Base-by-base conservation (phyloP, 2,113 vertebrate genomes). In the Trogon melanurus region DNA sequence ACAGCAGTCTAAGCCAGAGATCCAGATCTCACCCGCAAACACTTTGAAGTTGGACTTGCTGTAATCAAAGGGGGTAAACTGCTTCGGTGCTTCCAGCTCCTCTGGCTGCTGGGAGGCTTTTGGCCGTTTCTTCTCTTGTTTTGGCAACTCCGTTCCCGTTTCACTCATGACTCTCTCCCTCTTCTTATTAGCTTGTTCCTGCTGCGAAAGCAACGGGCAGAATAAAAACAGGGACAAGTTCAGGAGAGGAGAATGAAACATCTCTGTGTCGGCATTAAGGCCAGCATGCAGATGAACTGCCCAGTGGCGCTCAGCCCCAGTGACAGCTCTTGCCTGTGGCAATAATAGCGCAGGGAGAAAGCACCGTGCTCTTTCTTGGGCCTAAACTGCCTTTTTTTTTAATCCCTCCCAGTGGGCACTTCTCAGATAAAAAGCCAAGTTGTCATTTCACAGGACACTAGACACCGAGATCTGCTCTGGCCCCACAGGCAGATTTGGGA, bases 41-140 rank as follows among this genome's bases (percentile, higher is more conserved):
- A 99, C 98, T 96, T 98, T 98, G 91, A 99, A 98, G 95, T 99
- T 98, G 10, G 99, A 98, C 92, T 99, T 98, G 97, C 98, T 99
- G 97, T 99, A 99, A 97, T 99, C 99, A 6, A 98, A 99, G 9
- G 99, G 99, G 18, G 97, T 98, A 50, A 99, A 99, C 22, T 97
- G 94, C 32, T 96, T 92, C 0, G 97, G 48, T 2, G 89, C 34
- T 13, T 97, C 97, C 6, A 94, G 87, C 51, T 97, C 95, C 51
- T 95, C 94, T 3, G 97, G 56, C 47, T 97, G 98, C 94, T 98
- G 97, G 27, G 95, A 64, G 14, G 73, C 65, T 96, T 98, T 99
- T 69, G 96, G 92, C 32, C 97, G 89, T 91, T 99, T 99, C 90
- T 98, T 99, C 51, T 97, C 98, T 6, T 96, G 98, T 75, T 98